Base-by-base conservation (phyloP, 2,888 invertebrate species). In the Cheilosia scutellata region DNA sequence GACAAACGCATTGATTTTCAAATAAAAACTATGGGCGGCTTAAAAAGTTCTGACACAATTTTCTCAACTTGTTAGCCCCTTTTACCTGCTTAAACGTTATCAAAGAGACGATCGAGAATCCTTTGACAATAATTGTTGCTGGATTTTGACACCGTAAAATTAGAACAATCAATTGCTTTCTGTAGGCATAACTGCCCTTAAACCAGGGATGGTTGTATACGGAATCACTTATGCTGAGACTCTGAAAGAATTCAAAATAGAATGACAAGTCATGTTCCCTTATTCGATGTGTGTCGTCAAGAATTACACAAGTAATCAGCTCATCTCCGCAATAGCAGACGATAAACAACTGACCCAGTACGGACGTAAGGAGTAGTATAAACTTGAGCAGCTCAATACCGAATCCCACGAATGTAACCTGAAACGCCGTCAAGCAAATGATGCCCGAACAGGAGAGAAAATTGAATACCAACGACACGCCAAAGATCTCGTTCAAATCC, bases 371-470 rank as follows among this genome's bases (percentile, higher is more conserved):
- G 11, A 42, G 13, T 4, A 42, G 4, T 13, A 78, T 33, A 49
- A 88, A 89, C 49, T 87, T 88, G 5, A 87, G 0, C 5, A 88
- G 82, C 42, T 87, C 87, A 9, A 78, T 13, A 2, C 88, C 88
- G 37, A 88, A 55, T 7, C 86, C 89, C 49, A 87, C 87, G 6
- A 87, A 58, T 13, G 87, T 78, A 20, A 88, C 60, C 25, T 88
- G 88, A 47, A 88, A 77, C 2, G 87, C 88, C 31, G 86, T 79
- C 76, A 88, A 82, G 29, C 88, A 88, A n/a, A 89, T 76, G 4
- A 87, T 82, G 2, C 84, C 78, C 5, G 87, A 82, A 9, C 77
- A 88, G 4, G 87, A 86, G 29, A 89, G 62, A 27, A 89, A 66
- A 20, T 84, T 80, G 13, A 88, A 74, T 4, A 88, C 63, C 58